phyloP scores from a whole-genome alignment of 2,113 vertebrate genomes.

The Pitta sordida region DNA sequence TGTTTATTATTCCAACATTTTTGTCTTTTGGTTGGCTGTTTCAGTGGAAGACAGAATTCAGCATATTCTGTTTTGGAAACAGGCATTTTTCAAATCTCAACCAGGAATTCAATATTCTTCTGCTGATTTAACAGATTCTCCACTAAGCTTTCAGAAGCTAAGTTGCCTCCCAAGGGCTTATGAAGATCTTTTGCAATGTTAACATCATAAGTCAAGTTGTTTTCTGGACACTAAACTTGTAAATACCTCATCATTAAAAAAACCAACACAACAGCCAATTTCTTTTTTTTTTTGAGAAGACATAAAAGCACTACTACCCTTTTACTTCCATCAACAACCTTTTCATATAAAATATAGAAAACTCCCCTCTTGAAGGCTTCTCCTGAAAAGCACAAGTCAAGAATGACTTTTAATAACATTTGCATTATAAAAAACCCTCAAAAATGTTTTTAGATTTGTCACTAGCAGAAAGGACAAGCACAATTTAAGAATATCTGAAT shows the following conservation, averaged over 20 bases:
- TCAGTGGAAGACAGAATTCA: slow-evolving; percentile 37
- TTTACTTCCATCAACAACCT: background rate
- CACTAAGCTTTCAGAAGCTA: slow-evolving; percentile 46
- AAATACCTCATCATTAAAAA: background rate
- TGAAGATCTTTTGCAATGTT: slow-evolving; percentile 16
- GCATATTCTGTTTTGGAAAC: slow-evolving; percentile 33
- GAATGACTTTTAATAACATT: background rate
- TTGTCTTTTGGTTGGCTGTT: slow-evolving; percentile 38
- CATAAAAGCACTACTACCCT: background rate
- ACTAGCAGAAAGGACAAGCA: background rate
- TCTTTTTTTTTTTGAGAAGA: background rate
- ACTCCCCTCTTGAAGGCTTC: background rate
- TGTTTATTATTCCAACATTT: slow-evolving; percentile 55
- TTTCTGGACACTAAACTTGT: slow-evolving; percentile 9
- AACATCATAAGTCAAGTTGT: slow-evolving; percentile 7
- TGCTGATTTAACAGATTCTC: slow-evolving; percentile 45
- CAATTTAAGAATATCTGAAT: background rate
- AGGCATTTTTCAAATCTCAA: slow-evolving; percentile 37
- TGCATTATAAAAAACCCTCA: background rate
- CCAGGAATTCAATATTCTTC: slow-evolving; percentile 26
- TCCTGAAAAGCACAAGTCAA: background rate
- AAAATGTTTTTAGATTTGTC: background rate
- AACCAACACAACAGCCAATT: background rate
- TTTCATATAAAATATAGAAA: background rate
- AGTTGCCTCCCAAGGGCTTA: slow-evolving; percentile 4